Evolutionary conservation across 2,888 invertebrate species (phyloP), one percentile per base, ranked within the genome.

Genomic region (Pandemis cinnamomeana): DNA sequence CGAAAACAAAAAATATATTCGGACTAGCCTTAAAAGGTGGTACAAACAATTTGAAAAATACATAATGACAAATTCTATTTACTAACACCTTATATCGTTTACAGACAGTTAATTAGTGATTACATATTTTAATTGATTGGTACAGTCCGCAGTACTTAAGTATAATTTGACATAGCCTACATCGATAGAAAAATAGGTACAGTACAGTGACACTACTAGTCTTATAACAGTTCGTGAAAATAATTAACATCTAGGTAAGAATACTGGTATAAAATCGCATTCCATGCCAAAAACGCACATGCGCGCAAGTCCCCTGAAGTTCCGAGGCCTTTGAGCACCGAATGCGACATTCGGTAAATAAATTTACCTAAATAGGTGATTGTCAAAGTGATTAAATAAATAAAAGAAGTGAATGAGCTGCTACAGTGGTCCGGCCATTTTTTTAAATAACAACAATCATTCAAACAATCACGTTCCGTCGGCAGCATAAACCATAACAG

Each of bases 201-300:
- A 83, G 80, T 78, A 83, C 78, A 83, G 80, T 78, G 89, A 89
- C 86, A 86, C 84, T 88, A 89, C 86, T 48, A 55, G 55, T 55
- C 13, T 58, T 11, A 10, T 27, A 58, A 58, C 27, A 10, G 20
- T 27, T 58, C 27, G 58, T 61, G 41, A 61, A 42, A 41, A 61
- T 61, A 61, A 61, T 58, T 27, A 5, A 58, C 27, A 10, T 55
- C 27, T 10, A 58, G 27, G 20, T 58, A 7, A 53, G 10, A 55
- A 27, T 58, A 58, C 20, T 5, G 58, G 11, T 10, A 11, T 20
- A 46, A 46, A 11, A 46, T 46, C 10, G 46, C 11, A 46, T 46
- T 44, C 5, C 2, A 46, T 11, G 46, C 46, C 11, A 5, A 11
- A 10, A 46, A 11, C 46, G 11, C 11, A 46, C 11, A 46, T 36